Conservation (phyloP, 2,113 vertebrate genomes). For the Lampris megalopsis region DNA sequence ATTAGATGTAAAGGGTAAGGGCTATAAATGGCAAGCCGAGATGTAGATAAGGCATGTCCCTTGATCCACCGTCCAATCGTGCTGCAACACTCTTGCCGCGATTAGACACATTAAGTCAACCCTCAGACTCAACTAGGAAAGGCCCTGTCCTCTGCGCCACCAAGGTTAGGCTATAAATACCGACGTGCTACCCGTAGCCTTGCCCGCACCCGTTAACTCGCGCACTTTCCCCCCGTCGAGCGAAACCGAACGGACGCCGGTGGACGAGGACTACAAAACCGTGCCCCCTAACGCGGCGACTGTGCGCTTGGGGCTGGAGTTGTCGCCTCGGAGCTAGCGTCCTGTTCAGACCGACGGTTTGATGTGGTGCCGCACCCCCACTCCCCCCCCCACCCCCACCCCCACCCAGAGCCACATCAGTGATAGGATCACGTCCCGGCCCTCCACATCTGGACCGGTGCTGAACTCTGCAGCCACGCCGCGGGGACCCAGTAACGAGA, state of each 20-base stretch:
- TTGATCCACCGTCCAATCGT: conserved; percentile 48
- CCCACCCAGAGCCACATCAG: conserved; percentile 55
- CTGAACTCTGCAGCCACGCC: conserved; percentile 65
- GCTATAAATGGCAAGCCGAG: conserved; percentile 71
- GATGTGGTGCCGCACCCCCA: conserved; percentile 22
- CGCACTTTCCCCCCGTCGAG: not conserved
- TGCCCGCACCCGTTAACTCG: not conserved
- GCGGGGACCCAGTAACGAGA: conserved; percentile 77
- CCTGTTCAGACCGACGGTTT: conserved; percentile 23
- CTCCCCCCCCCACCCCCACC: not conserved
- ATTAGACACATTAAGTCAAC: conserved; percentile 21
- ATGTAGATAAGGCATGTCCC: conserved; percentile 74
- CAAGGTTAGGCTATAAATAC: conserved; percentile 3
- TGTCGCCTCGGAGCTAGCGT: conserved; percentile 26
- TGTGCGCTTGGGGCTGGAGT: conserved; percentile 6
- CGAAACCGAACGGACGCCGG: conserved; percentile 17
- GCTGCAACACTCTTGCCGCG: conserved; percentile 24
- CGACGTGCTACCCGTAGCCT: not conserved
- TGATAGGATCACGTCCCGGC: conserved; percentile 60
- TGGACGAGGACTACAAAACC: not conserved
- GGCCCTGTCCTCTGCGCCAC: not conserved
- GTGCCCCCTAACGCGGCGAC: conserved; percentile 8
- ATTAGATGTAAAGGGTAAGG: conserved; percentile 71
- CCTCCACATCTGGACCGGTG: conserved; percentile 77
- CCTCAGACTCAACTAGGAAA: conserved; percentile 23